These are phyloP conservation scores for Nasonia giraulti DNA, from an alignment of 1,140 invertebrate species.

Conservation along the genomic window DNA sequence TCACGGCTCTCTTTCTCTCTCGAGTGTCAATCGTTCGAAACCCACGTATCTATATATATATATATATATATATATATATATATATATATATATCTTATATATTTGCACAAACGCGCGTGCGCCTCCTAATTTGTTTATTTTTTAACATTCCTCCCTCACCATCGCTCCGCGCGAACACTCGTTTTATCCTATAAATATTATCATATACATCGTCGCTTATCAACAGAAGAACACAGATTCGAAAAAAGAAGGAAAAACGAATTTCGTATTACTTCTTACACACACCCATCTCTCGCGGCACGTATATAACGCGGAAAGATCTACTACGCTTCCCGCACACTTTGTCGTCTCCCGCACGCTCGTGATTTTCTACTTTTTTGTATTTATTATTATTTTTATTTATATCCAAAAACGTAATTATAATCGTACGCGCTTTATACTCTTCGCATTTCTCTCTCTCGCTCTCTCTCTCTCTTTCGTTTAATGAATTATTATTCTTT, in stretches of 20 bases:
- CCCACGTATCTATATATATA: background rate
- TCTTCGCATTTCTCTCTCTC: constrained; percentile 9
- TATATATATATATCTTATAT: constrained; percentile 14
- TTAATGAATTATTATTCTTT: constrained; percentile 70
- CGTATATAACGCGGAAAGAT: background rate
- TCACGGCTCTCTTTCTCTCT: constrained; percentile 26
- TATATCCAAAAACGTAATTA: constrained; percentile 43
- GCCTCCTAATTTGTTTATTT: constrained; percentile 26
- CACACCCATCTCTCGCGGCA: background rate
- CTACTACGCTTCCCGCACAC: background rate
- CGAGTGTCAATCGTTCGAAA: background rate
- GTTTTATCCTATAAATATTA: constrained; percentile 15
- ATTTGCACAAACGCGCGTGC: constrained; percentile 11
- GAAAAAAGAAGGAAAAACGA: background rate
- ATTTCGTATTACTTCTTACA: background rate
- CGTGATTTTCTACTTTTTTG: constrained; percentile 22
- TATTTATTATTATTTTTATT: constrained; percentile 4
- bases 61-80: constrained; percentile 19
- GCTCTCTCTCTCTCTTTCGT: constrained; percentile 58
- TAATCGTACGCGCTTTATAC: constrained; percentile 35
- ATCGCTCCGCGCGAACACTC: constrained; percentile 23
- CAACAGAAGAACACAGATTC: constrained; percentile 18
- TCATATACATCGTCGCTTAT: constrained; percentile 3
- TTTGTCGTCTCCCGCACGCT: background rate
- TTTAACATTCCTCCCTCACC: constrained; percentile 8